phyloP scores from a whole-genome alignment of 2,888 invertebrate species.

The Drosophila koepferae region DNA sequence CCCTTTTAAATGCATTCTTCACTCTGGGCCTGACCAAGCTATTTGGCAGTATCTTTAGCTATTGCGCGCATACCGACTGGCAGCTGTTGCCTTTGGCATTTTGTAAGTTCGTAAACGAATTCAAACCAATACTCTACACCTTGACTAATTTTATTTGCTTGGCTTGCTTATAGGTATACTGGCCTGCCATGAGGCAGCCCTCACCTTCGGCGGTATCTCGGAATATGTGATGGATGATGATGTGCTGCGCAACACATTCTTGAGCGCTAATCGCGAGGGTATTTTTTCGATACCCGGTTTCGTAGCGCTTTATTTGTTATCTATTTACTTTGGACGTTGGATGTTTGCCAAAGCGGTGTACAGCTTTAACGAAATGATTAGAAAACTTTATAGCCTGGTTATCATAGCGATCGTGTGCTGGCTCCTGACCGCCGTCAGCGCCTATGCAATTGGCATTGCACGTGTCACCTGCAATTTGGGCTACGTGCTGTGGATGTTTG shows the following conservation, averaged over 20 bases:
- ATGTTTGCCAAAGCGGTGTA: slow-evolving; percentile 83
- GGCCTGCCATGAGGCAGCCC: slow-evolving; percentile 88
- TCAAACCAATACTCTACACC: too few species aligned
- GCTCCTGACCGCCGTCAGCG: slow-evolving; percentile 85
- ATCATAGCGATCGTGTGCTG: slow-evolving; percentile 84
- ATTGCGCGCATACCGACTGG: slow-evolving; percentile 48
- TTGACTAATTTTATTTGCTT: neutral
- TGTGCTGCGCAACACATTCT: slow-evolving; percentile 87
- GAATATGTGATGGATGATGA: slow-evolving; percentile 89
- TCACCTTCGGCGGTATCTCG: slow-evolving; percentile 87
- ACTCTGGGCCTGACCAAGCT: slow-evolving; percentile 94
- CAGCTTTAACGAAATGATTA: slow-evolving; percentile 67
- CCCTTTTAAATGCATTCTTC: slow-evolving; percentile 99
- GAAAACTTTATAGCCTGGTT: slow-evolving; percentile 69
- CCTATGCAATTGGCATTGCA: slow-evolving; percentile 88
- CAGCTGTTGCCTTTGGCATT: slow-evolving; percentile 85
- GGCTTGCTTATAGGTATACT: slow-evolving; percentile 84
- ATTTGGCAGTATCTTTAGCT: slow-evolving; percentile 87
- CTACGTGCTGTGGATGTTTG: slow-evolving; percentile 92
- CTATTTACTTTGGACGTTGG: slow-evolving; percentile 88
- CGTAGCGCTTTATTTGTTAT: slow-evolving; percentile 92
- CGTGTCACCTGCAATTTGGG: slow-evolving; percentile 93
- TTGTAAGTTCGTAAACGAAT: slow-evolving; percentile 55
- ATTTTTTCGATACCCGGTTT: slow-evolving; percentile 95
- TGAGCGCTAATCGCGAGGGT: slow-evolving; percentile 96